Conservation (phyloP, 1,140 invertebrate species). For the Bombus superbus region DNA sequence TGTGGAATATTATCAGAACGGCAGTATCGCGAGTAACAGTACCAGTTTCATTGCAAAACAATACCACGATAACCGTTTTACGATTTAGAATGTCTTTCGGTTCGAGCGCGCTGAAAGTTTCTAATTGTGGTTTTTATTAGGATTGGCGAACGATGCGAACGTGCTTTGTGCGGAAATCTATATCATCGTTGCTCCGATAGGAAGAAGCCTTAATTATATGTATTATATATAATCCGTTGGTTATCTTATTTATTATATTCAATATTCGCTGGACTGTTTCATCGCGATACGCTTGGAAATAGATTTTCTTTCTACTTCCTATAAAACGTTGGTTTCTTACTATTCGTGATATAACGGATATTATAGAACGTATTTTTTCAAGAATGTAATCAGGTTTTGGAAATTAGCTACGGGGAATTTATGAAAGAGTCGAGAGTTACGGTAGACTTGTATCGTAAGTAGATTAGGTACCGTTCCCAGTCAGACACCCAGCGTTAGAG, state of each 20-base stretch:
- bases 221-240: neutral
- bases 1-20: neutral
- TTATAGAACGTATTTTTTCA: neutral
- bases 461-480: too few relatives aligned
- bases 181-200: neutral
- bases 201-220: neutral
- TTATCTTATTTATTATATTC: neutral
- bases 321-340: neutral
- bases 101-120: neutral
- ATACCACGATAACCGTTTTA: conserved; percentile 32
- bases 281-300: neutral
- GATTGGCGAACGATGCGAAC: neutral
- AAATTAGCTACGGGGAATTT: neutral
- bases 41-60: conserved; percentile 11
- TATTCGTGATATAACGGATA: neutral
- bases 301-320: too few relatives aligned
- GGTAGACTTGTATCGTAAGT: neutral
- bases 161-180: neutral
- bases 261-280: neutral
- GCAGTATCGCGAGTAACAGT: neutral
- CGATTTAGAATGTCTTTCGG: neutral
- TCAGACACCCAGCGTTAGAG: neutral
- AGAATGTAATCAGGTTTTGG: neutral
- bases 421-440: neutral
- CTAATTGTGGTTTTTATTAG: neutral